Evolutionary conservation across 2,113 vertebrate genomes (phyloP).

Genomic region (Gasterosteus aculeatus): DNA sequence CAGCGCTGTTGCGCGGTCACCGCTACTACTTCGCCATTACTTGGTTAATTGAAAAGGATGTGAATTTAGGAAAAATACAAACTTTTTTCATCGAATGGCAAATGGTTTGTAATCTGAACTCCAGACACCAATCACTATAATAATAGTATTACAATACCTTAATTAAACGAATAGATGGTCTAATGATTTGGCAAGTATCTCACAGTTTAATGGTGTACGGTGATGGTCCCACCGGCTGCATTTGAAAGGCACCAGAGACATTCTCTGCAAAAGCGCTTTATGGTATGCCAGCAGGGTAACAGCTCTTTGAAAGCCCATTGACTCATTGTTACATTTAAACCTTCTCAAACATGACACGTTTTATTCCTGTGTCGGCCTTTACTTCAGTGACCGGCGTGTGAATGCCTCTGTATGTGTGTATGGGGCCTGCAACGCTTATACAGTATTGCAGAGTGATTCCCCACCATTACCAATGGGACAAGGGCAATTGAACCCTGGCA

Average conservation of each 20-base stretch:
- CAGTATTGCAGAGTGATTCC: conserved; percentile 47
- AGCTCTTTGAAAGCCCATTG: conserved; percentile 60
- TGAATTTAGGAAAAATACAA: not conserved
- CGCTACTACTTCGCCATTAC: too few relatives aligned
- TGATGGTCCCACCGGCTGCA: conserved; percentile 40
- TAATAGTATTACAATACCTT: conserved; percentile 37
- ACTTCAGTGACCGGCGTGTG: conserved; percentile 43
- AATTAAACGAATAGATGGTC: conserved; percentile 58
- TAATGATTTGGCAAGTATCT: conserved; percentile 56
- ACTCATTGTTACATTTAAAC: conserved; percentile 62
- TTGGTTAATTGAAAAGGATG: not conserved
- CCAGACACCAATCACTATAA: conserved; percentile 20
- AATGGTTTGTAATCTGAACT: conserved; percentile 19
- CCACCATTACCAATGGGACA: conserved; percentile 62
- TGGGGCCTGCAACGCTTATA: conserved; percentile 13
- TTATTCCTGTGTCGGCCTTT: conserved; percentile 56
- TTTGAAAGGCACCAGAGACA: conserved; percentile 48
- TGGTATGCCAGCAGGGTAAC: conserved; percentile 66
- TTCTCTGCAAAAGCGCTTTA: conserved; percentile 51
- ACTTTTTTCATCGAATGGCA: conserved; percentile 15
- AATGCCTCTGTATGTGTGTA: conserved; percentile 15
- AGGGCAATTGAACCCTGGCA: conserved; percentile 69
- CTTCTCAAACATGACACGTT: conserved; percentile 58
- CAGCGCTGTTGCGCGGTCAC: too few relatives aligned
- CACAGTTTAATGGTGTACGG: conserved; percentile 42